Base-by-base conservation (phyloP, 92 coral and sea anemone species). In the Phenganax subtilis region DNA sequence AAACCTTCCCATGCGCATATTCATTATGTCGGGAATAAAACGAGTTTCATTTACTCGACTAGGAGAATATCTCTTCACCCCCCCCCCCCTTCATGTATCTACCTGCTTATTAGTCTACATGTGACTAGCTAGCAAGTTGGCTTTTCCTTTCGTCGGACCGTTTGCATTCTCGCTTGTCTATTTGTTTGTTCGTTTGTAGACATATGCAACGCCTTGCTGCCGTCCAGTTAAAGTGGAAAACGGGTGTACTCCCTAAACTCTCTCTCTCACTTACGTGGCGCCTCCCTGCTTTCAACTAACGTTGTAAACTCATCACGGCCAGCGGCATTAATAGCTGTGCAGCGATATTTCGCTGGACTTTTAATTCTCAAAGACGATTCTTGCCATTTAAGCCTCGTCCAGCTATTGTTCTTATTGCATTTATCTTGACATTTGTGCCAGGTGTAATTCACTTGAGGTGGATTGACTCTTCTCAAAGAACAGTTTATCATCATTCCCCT, bases 401-500 rank as follows among this genome's bases (percentile, higher is more conserved):
- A 4, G 3, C 29, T 16, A 58, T 51, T 55, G 58, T n/a, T 9
- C 15, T 52, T n/a, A 53, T 14, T 16, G 15, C 77, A 72, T 1
- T 72, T 72, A 17, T 2, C 77, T 54, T 51, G 57, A 30, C 77
- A 72, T n/a, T 25, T 47, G 25, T 72, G 15, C 77, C 77, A 72
- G 30, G 77, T 72, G 44, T 51, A 72, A 9, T 51, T 72, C n/a
- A 72, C 31, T 72, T 72, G 51, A 0, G 57, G 29, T 53, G 77
- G 77, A 72, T 72, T 72, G 8, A 12, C 77, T 72, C 60, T 72
- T 29, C 52, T 55, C 16, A 72, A 3, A 6, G 28, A 47, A 58
- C 77, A 72, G 60, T 72, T 44, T 0, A 72, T 72, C 0, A 29
- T 52, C 77, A 72, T 72, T 72, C 77, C 77, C 44, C 52, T 72